A percentile compares a stretch with the other conserved stretches of the same genome.
These are phyloP conservation scores for Melipona beecheii DNA, from an alignment of 2,888 invertebrate genomes.

Conservation along the genomic window DNA sequence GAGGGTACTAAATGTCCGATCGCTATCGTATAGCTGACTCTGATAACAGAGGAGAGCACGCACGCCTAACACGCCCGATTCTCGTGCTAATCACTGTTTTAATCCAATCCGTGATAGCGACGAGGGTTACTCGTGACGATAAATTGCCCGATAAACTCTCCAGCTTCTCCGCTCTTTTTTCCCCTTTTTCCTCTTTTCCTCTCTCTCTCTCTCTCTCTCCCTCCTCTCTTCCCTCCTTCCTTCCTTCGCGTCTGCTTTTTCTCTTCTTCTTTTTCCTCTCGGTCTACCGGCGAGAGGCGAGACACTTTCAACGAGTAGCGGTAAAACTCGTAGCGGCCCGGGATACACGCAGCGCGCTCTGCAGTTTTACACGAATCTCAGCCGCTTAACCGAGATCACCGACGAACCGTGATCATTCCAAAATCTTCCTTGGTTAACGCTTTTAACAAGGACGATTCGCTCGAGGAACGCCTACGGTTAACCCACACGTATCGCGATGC, in stretches of 20 bases:
- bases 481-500: conserved; percentile 37
- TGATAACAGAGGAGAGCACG: conserved; percentile 71
- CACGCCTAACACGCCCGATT: conserved; percentile 74
- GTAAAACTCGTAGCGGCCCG: background rate
- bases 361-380: conserved; percentile 61
- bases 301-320: conserved; percentile 67
- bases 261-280: conserved; percentile 21
- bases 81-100: conserved; percentile 80
- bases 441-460: conserved; percentile 43
- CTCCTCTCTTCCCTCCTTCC: conserved; percentile 2
- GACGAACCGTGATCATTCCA: conserved; percentile 62
- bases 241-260: background rate
- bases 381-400: conserved; percentile 14
- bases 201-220: conserved; percentile 8
- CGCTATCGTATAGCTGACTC: conserved; percentile 73
- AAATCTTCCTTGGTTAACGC: conserved; percentile 36
- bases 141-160: conserved; percentile 73
- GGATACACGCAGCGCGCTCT: conserved; percentile 44
- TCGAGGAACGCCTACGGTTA: background rate
- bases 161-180: conserved; percentile 19
- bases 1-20: conserved; percentile 80
- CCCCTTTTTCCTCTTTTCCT: conserved; percentile 10
- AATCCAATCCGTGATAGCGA: conserved; percentile 76
- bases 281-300: conserved; percentile 52
- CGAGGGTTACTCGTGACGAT: conserved; percentile 74